phyloP scores from a whole-genome alignment of 1,140 invertebrate genomes.

The Cepaea nemoralis region DNA sequence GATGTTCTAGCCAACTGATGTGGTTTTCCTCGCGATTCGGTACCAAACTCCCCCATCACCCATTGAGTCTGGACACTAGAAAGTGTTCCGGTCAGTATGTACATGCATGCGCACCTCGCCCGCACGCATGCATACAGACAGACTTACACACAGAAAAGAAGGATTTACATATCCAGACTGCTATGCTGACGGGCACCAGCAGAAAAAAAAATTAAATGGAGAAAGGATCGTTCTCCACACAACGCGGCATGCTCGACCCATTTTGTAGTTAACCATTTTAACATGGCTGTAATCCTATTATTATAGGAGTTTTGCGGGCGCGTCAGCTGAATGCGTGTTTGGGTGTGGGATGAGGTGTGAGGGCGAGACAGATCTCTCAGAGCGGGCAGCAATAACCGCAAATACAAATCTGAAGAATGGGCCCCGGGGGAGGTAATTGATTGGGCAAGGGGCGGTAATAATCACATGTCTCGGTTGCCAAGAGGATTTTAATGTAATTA shows the following conservation, averaged over 20 bases:
- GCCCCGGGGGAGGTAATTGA: slow-evolving; percentile 4
- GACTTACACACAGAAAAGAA: too few species aligned
- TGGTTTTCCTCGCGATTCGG: too few species aligned
- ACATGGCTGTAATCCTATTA: background rate
- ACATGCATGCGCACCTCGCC: too few species aligned
- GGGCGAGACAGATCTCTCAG: background rate
- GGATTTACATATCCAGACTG: too few species aligned
- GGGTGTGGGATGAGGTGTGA: background rate
- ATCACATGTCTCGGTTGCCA: slow-evolving; percentile 6
- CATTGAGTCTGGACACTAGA: too few species aligned
- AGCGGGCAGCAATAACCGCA: background rate
- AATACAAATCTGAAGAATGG: background rate
- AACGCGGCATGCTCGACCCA: background rate
- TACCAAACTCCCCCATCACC: too few species aligned
- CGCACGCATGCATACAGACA: too few species aligned
- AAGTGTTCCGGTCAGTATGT: too few species aligned
- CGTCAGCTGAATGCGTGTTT: background rate
- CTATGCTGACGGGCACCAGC: too few species aligned
- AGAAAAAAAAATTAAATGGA: too few species aligned
- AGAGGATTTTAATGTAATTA: slow-evolving; percentile 32
- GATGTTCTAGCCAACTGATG: too few species aligned
- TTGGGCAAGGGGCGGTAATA: slow-evolving; percentile 30
- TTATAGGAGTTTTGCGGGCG: background rate
- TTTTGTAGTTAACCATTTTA: background rate
- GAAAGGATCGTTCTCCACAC: background rate